Evolutionary conservation across 2,888 invertebrate species (phyloP), one percentile per base, ranked within the genome.

Genomic region (Abscondita cerata): DNA sequence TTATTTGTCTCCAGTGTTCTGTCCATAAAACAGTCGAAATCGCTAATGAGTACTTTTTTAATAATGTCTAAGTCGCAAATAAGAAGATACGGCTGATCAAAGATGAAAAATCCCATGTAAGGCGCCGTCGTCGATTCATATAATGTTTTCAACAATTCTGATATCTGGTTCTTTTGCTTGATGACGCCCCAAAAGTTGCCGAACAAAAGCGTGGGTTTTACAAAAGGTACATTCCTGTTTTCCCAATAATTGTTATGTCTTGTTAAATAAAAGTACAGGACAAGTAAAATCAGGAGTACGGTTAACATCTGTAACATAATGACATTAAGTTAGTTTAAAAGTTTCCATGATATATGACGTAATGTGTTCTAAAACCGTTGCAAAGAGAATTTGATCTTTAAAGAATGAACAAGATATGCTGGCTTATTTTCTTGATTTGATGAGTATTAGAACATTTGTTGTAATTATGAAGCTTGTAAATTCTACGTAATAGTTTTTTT

Each of bases 1-100:
- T 77, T 74, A n/a, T 76, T 75, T 1, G 80, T 77, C 0, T 78
- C 78, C 11, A 77, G 76, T 33, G 80, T 79, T 51, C 83, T 73
- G 59, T 83, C 80, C 1, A 75, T 75, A 64, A 83, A 83, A 62
- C 80, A 75, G 1, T 78, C 75, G 51, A 83, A 83, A 66, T 82
- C 81, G 41, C 79, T 76, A 1, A 82, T 77, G 58, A 82, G 66
- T 20, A 82, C 70, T 4, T 76, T 72, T 65, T 81, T 81, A 36
- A 82, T 80, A 2, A 81, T 62, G n/a, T 81, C 77, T 0, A 81
- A 80, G 65, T 82, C 81, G 1, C 80, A 72, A 0, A 82, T 63
- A 1, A 83, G 60, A 0, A 83, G 57, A 33, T 78, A 78, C 0
- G 83, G 83, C 51, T 79, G 79, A 59, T 81, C 77, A 41, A 81